Evolutionary conservation across 1,140 invertebrate genomes (phyloP).

Genomic region (Gonatopus flavifemur): DNA sequence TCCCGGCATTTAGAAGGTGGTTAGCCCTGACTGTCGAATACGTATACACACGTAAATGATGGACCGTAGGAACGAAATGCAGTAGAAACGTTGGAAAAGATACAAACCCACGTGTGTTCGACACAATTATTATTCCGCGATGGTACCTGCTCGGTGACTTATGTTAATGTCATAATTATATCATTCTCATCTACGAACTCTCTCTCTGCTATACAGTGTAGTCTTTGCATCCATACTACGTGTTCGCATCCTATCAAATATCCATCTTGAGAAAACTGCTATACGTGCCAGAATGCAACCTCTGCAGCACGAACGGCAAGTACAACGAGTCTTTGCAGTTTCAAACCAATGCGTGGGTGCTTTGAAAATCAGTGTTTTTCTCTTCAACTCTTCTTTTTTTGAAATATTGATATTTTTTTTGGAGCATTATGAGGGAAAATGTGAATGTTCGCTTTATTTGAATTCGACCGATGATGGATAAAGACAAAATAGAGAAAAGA

Average conservation of each 20-base stretch:
- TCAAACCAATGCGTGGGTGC: no score
- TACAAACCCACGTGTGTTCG: conserved; percentile 48
- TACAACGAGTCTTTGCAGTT: no score
- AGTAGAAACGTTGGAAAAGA: conserved; percentile 32
- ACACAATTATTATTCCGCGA: conserved; percentile 56
- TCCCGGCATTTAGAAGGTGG: conserved; percentile 23
- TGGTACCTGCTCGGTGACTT: conserved; percentile 53
- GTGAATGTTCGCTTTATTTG: no score
- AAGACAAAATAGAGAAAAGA: no score
- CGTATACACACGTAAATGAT: conserved; percentile 15
- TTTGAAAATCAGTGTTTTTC: no score
- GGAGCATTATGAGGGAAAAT: no score
- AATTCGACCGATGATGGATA: no score
- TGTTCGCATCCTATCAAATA: conserved; percentile 56
- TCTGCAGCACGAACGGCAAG: no score
- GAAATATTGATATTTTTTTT: no score
- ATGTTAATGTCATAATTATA: conserved; percentile 61
- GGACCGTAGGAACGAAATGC: conserved; percentile 14
- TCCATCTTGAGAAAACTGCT: conserved; percentile 56
- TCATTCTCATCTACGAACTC: conserved; percentile 56
- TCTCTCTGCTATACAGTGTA: conserved; percentile 27
- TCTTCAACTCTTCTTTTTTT: no score
- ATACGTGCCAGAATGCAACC: conserved; percentile 58
- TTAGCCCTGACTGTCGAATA: conserved; percentile 12
- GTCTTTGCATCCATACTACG: conserved; percentile 45